Conservation (phyloP, 2,888 invertebrate genomes). For the Cactoblastis cactorum region DNA sequence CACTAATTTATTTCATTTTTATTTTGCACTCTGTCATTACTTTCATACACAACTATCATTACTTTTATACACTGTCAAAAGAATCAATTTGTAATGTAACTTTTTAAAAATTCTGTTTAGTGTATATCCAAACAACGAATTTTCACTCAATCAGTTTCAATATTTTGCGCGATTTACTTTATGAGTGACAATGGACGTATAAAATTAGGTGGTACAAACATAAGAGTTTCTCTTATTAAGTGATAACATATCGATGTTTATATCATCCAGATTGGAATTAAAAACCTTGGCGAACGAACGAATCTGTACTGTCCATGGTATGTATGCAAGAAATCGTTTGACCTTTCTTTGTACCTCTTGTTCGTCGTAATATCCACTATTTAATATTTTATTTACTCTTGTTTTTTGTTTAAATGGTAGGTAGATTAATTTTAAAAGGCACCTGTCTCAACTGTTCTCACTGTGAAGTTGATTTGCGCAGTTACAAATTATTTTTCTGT, state of each 20-base stretch:
- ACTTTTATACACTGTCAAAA: too few species aligned
- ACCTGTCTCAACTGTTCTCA: conserved; percentile 1
- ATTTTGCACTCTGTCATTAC: too few species aligned
- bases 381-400: conserved; percentile 24
- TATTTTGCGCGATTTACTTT: conserved; percentile 34
- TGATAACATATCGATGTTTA: conserved; percentile 22
- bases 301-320: conserved; percentile 38
- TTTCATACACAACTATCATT: too few species aligned
- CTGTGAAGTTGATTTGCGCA: conserved; percentile 10
- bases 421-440: not conserved
- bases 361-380: conserved; percentile 42
- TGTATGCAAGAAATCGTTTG: conserved; percentile 34
- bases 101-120: not conserved
- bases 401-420: conserved; percentile 5
- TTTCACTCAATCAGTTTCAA: conserved; percentile 26
- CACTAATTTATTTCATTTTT: too few species aligned
- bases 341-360: conserved; percentile 59
- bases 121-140: conserved; percentile 15
- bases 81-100: too few species aligned
- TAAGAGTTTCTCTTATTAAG: conserved; percentile 39
- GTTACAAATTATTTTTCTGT: conserved; percentile 26
- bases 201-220: conserved; percentile 27
- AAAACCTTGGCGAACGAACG: conserved; percentile 20
- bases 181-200: conserved; percentile 48
- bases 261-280: conserved; percentile 18